Percentiles rank a stretch among this genome's conserved stretches.
These are phyloP conservation scores for Saccopteryx leptura DNA, from an alignment of 2,113 vertebrate genomes.

Conservation along the genomic window DNA sequence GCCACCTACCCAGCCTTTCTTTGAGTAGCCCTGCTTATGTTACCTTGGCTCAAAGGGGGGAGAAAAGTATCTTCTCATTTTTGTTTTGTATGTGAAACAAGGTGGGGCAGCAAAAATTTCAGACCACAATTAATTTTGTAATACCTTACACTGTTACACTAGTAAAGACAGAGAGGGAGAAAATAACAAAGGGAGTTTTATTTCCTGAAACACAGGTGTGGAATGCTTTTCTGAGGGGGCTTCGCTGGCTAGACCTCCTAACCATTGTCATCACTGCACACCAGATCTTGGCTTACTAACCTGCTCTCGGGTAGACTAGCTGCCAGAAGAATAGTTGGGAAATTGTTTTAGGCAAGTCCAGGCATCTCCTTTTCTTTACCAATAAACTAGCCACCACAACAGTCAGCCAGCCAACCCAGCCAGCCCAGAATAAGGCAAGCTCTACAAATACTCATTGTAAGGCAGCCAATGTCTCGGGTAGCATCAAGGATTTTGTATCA, in stretches of 20 bases:
- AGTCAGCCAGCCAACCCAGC: slow-evolving; percentile 78
- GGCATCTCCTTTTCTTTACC: slow-evolving; percentile 86
- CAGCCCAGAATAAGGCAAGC: slow-evolving; percentile 80
- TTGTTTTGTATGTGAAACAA: not conserved
- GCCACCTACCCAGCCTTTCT: not conserved
- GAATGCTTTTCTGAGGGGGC: slow-evolving; percentile 69
- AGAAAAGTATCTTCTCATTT: not conserved
- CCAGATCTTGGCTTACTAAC: slow-evolving; percentile 83
- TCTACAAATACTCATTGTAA: slow-evolving; percentile 83
- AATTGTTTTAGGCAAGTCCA: slow-evolving; percentile 85
- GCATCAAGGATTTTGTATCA: slow-evolving; percentile 83
- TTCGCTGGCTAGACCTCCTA: slow-evolving; percentile 75
- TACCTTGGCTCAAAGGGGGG: not conserved
- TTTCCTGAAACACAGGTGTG: slow-evolving; percentile 84
- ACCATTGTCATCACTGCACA: slow-evolving; percentile 69
- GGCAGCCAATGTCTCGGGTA: slow-evolving; percentile 82
- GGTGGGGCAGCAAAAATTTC: not conserved
- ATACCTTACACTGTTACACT: not conserved
- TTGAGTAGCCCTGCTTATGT: not conserved
- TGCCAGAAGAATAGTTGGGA: slow-evolving; percentile 83
- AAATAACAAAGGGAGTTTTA: slow-evolving; percentile 80
- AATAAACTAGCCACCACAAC: slow-evolving; percentile 87
- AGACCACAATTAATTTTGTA: slow-evolving; percentile 36
- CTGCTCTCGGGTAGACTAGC: slow-evolving; percentile 79
- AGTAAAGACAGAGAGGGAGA: slow-evolving; percentile 72